Conservation (phyloP, 2,888 invertebrate species). For the Megamerina dolium region DNA sequence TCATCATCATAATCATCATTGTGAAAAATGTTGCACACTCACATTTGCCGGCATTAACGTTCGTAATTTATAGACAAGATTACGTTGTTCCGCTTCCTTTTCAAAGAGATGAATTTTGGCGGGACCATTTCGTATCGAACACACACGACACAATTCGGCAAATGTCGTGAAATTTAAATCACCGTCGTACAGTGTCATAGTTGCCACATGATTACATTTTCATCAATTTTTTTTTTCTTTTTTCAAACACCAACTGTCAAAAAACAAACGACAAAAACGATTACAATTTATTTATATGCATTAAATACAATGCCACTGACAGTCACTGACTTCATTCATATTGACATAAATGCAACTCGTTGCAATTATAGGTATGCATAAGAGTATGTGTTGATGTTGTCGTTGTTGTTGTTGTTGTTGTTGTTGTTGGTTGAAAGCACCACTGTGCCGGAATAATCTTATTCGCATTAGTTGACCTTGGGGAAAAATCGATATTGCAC, state of each 20-base stretch:
- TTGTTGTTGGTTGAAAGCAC: constrained; percentile 19
- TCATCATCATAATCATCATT: too few species aligned
- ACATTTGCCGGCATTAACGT: constrained; percentile 65
- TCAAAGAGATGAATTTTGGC: constrained; percentile 65
- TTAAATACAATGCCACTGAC: too few species aligned
- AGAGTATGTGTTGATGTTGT: constrained; percentile 21
- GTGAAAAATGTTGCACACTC: constrained; percentile 38
- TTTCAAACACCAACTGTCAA: too few species aligned
- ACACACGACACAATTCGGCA: constrained; percentile 64
- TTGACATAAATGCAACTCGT: too few species aligned
- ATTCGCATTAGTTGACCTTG: constrained; percentile 24
- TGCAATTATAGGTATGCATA: constrained; percentile 46
- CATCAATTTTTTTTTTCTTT: too few species aligned
- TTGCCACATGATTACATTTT: too few species aligned
- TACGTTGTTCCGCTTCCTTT: constrained; percentile 65
- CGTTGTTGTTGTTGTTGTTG: constrained; percentile 21
- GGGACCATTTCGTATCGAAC: constrained; percentile 63
- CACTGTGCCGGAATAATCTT: too few species aligned
- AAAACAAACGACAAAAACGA: too few species aligned
- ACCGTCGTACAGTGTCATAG: constrained; percentile 45
- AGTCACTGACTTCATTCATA: too few species aligned
- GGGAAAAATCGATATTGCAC: constrained; percentile 38
- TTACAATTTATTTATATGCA: too few species aligned
- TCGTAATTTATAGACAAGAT: constrained; percentile 63
- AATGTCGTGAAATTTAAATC: constrained; percentile 64